Conservation (phyloP, 1,140 invertebrate species). For the Ptiloglossa arizonensis region DNA sequence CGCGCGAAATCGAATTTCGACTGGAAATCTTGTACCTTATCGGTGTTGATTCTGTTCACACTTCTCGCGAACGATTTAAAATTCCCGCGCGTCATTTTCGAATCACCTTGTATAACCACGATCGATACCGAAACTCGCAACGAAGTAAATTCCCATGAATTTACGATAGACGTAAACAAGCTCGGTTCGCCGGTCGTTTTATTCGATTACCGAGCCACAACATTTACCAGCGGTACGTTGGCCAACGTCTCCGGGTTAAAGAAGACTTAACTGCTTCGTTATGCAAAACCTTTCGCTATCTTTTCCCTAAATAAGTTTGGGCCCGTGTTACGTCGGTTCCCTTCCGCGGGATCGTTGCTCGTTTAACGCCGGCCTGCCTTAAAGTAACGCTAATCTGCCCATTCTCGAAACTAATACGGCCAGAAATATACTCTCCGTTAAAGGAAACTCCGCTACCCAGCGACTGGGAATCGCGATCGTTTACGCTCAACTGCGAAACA, state of each 20-base stretch:
- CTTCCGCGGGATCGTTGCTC: constrained; percentile 16
- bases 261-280: constrained; percentile 60
- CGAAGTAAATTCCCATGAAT: constrained; percentile 32
- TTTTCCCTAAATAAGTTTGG: constrained; percentile 50
- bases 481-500: constrained; percentile 14
- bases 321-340: constrained; percentile 41
- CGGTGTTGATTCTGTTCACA: too few species aligned
- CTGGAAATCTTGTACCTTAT: too few species aligned
- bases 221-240: constrained; percentile 28
- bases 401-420: constrained; percentile 36
- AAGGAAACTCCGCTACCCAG: constrained; percentile 23
- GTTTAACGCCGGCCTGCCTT: constrained; percentile 36
- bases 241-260: constrained; percentile 33
- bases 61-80: too few species aligned
- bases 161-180: constrained; percentile 37
- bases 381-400: constrained; percentile 62
- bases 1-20: too few species aligned
- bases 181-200: constrained; percentile 38
- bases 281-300: constrained; percentile 65
- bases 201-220: constrained; percentile 41
- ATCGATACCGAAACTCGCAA: neutral
- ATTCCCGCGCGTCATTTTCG: too few species aligned
- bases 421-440: constrained; percentile 42
- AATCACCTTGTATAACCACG: too few species aligned
- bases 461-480: constrained; percentile 7